Evolutionary conservation across 37 sponge, comb jelly and placozoan genomes (phyloP).

Genomic region (Hormiphora californensis): DNA sequence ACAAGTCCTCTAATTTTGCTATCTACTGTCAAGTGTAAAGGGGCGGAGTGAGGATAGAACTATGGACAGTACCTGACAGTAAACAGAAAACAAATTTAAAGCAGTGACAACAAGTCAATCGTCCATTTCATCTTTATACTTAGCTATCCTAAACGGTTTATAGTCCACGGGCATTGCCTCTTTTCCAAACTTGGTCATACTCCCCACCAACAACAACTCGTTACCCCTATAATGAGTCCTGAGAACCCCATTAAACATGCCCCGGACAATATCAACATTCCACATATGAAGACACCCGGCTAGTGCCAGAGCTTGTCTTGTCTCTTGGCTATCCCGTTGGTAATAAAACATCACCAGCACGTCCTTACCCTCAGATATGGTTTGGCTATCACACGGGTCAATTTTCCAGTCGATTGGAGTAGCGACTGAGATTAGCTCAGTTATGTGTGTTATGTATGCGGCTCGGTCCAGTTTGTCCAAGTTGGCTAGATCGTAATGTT

Average conservation of each 20-base stretch:
- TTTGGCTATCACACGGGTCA: not conserved
- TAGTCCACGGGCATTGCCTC: not conserved
- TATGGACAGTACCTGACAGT: not conserved
- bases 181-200: not conserved
- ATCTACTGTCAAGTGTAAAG: too few relatives aligned
- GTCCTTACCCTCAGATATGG: not conserved
- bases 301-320: not conserved
- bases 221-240: conserved; percentile 15
- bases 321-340: not conserved
- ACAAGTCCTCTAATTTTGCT: too few relatives aligned
- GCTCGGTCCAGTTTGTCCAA: not conserved
- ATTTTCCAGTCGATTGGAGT: not conserved
- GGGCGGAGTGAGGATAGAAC: too few relatives aligned
- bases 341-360: conserved; percentile 5
- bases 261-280: not conserved
- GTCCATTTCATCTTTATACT: conserved; percentile 10
- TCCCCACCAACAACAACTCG: conserved; percentile 3
- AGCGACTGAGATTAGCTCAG: not conserved
- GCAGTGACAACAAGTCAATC: not conserved
- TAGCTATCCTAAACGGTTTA: conserved; percentile 19
- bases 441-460: not conserved
- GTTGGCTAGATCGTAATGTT: not conserved
- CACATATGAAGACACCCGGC: conserved; percentile 20
- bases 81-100: not conserved
- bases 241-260: conserved; percentile 16